These are phyloP conservation scores for Xiphorhynchus elegans DNA, from an alignment of 2,113 vertebrate species.

Conservation along the genomic window DNA sequence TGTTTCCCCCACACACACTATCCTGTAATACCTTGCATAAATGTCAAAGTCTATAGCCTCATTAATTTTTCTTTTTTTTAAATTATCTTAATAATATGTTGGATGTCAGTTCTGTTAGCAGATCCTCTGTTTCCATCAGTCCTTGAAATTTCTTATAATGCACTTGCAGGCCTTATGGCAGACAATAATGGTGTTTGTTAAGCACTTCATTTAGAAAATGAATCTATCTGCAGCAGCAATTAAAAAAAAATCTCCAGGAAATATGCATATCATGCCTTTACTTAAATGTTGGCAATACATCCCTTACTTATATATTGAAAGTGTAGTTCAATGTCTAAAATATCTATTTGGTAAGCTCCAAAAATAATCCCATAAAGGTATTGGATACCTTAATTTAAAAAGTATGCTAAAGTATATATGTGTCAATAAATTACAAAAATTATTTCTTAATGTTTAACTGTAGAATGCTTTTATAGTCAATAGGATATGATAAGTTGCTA, in stretches of 20 bases:
- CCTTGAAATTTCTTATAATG: background rate
- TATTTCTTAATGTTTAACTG: background rate
- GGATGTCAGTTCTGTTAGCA: background rate
- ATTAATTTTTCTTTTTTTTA: background rate
- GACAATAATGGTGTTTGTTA: background rate
- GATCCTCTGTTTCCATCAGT: background rate
- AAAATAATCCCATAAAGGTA: background rate
- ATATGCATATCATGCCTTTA: background rate
- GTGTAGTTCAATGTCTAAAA: background rate
- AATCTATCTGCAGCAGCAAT: background rate
- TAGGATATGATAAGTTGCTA: background rate
- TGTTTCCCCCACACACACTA: background rate
- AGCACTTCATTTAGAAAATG: background rate
- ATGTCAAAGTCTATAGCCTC: background rate
- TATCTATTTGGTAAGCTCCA: background rate
- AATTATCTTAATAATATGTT: background rate
- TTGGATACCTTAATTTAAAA: background rate
- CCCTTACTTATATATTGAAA: background rate
- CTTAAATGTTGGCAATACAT: background rate
- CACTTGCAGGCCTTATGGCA: background rate
- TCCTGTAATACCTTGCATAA: background rate
- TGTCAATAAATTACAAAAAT: background rate
- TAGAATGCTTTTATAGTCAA: background rate
- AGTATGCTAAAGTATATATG: background rate
- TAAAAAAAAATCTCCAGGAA: background rate